phyloP scores from a whole-genome alignment of 2,113 vertebrate species.

The Vidua chalybeata region DNA sequence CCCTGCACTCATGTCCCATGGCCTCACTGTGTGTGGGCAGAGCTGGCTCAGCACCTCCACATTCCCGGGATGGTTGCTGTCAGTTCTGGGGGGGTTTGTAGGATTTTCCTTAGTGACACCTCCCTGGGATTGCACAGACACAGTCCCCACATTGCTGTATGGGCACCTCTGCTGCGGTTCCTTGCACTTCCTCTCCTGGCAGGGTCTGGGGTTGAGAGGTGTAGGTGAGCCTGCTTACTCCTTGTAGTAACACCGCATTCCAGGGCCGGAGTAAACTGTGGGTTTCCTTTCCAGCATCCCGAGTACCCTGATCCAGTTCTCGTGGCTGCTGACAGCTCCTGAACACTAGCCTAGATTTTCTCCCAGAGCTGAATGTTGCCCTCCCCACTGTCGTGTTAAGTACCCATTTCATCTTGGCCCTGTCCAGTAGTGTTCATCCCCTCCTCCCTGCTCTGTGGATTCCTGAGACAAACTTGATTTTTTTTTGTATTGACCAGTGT shows the following conservation, averaged over 20 bases:
- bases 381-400: slow-evolving; percentile 57
- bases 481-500: slow-evolving; percentile 80
- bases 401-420: slow-evolving; percentile 60
- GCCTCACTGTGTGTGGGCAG: rapidly evolving
- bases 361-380: slow-evolving; percentile 57
- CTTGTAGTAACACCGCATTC: rapidly evolving
- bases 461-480: slow-evolving; percentile 66
- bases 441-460: slow-evolving; percentile 10
- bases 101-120: neutral
- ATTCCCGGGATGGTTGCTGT: rapidly evolving
- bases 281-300: neutral
- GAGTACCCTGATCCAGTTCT: neutral
- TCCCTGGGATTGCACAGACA: neutral
- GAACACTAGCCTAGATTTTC: slow-evolving; percentile 46
- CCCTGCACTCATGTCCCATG: neutral
- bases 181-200: neutral
- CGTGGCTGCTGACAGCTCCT: slow-evolving; percentile 47
- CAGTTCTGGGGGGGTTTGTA: neutral
- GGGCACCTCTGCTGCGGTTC: neutral
- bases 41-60: neutral
- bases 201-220: neutral
- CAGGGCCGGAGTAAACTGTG: neutral
- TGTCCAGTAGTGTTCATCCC: slow-evolving; percentile 58
- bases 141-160: rapidly evolving
- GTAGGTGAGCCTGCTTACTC: neutral